Evolutionary conservation across 2,888 invertebrate species (phyloP), one percentile per base, ranked within the genome.

Genomic region (Drosophila paranaensis): DNA sequence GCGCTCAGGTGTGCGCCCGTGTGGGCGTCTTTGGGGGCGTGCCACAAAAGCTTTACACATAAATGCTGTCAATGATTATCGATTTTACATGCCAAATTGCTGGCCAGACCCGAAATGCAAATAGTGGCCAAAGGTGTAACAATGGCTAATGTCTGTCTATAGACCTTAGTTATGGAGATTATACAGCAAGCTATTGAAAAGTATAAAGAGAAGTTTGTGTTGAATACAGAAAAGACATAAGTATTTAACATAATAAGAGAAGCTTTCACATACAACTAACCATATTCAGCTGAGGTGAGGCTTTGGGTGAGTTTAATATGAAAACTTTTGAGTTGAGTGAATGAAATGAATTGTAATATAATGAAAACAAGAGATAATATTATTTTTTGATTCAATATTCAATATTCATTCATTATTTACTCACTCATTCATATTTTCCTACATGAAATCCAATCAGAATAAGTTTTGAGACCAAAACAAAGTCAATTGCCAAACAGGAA

Each of bases 1-100:
- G 65, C 53, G 60, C 62, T 66, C 84, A 65, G 69, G 81, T 80
- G 81, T 54, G 51, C 35, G 50, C n/a, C 30, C 63, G 48, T 45
- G 57, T 46, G 65, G 63, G 62, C 27, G 16, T 35, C 20, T 35
- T 54, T 27, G 63, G 43, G 78, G 81, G 81, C 79, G 81, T 71
- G 70, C 40, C 67, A 65, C 68, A 64, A 72, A 69, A 70, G 60
- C 37, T 64, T 71, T 60, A 75, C 81, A 83, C 81, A 78, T 40
- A 81, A 89, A 79, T 85, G 79, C 77, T 84, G 84, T 85, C 77
- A 84, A 89, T 88, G 89, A 84, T 84, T 89, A 84, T 89, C 84
- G 84, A 84, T 84, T 84, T 84, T 89, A 84, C 80, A 89, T 84
- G 88, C 54, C 88, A 84, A 84, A 89, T 89, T 83, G 71, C 69